Conservation (phyloP, 2,113 vertebrate genomes). For the Lepus americanus region DNA sequence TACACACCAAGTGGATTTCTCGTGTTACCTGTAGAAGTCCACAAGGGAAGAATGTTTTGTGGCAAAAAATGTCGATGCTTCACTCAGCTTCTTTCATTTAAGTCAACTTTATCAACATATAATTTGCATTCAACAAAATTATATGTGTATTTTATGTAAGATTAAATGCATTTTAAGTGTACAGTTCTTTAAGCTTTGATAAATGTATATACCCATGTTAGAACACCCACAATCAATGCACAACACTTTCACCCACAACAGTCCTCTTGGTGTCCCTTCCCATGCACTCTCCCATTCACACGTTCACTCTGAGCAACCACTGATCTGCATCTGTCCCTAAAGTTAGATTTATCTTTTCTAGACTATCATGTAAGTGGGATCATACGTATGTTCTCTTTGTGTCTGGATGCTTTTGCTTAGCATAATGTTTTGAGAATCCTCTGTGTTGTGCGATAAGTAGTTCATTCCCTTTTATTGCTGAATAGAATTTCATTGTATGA, state of each 20-base stretch:
- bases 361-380: background rate
- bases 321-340: background rate
- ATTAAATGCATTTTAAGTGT: background rate
- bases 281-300: background rate
- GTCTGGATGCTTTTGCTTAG: background rate
- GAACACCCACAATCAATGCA: background rate
- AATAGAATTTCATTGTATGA: background rate
- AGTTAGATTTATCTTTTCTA: slow-evolving; percentile 11
- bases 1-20: background rate
- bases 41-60: slow-evolving; percentile 45
- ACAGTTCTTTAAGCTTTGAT: background rate
- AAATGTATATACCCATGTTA: background rate
- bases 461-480: background rate
- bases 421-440: background rate
- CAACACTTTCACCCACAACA: background rate
- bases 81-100: background rate
- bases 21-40: background rate
- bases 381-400: background rate
- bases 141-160: background rate
- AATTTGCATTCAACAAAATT: background rate
- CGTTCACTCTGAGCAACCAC: background rate
- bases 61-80: background rate
- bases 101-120: slow-evolving; percentile 18
- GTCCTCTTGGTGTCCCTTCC: background rate
- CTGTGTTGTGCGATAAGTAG: background rate